A percentile compares a stretch with the other conserved stretches of the same genome.
These are phyloP conservation scores for Ptilorrhoa leucosticta DNA, from an alignment of 2,113 vertebrate species.

Conservation along the genomic window DNA sequence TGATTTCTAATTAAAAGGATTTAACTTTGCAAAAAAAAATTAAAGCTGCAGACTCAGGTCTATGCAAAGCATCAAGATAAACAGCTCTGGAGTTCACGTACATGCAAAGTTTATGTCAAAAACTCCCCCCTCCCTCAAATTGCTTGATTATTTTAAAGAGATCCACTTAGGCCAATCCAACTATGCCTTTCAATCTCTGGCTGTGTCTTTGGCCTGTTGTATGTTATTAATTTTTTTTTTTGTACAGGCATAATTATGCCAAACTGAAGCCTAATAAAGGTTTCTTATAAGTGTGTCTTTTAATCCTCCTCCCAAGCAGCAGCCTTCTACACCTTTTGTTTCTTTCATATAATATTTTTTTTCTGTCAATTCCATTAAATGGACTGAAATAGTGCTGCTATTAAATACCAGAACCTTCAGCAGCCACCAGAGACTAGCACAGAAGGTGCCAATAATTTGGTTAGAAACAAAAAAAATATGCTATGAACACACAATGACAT, in stretches of 20 bases:
- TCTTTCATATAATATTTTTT: not conserved
- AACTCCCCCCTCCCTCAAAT: not conserved
- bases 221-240: not conserved
- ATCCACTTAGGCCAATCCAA: not conserved
- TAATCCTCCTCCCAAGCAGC: not conserved
- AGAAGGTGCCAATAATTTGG: not conserved
- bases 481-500: accelerated
- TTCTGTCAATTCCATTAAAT: not conserved
- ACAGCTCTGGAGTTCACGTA: not conserved
- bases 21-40: not conserved
- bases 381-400: not conserved
- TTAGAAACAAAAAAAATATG: not conserved
- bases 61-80: not conserved
- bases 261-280: not conserved
- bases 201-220: not conserved
- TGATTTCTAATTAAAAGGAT: not conserved
- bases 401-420: not conserved
- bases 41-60: not conserved
- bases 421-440: not conserved
- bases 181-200: not conserved
- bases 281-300: not conserved
- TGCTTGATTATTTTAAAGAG: not conserved
- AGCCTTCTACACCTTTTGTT: not conserved
- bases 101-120: not conserved
- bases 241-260: not conserved